A percentile compares a stretch with the other conserved stretches of the same genome.
Evolutionary conservation across 2,888 invertebrate species (phyloP).

Genomic region (Uropetala carovei): DNA sequence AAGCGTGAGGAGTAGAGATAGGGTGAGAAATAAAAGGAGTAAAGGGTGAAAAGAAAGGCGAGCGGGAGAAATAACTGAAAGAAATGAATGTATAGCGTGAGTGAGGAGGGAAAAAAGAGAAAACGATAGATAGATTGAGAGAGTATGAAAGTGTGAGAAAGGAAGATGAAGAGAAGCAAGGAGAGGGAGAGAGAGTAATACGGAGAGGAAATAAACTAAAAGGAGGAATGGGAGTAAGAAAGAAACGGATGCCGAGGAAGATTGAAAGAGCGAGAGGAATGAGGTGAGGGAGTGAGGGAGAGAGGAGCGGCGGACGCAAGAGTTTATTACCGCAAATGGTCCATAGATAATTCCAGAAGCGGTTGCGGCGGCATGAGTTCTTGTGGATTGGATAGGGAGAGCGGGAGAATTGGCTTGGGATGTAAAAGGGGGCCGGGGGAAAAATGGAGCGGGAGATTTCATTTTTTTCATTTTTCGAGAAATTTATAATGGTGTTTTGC

Average conservation of each 20-base stretch:
- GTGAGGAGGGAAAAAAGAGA: no score
- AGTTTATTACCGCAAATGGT: constrained; percentile 38
- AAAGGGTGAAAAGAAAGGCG: no score
- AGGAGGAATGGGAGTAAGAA: not conserved
- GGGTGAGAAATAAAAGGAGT: not conserved
- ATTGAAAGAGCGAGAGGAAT: not conserved
- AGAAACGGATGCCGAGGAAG: not conserved
- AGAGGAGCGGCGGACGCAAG: not conserved
- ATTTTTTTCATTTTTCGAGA: not conserved
- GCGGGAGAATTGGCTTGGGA: not conserved
- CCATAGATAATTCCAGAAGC: constrained; percentile 56
- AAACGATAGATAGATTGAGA: no score
- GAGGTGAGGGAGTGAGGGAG: not conserved
- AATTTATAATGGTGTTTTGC: constrained; percentile 9
- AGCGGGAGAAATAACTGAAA: no score
- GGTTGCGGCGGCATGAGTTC: constrained; percentile 56
- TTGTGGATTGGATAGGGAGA: constrained; percentile 42
- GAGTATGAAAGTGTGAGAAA: no score
- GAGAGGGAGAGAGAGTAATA: no score
- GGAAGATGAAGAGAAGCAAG: no score
- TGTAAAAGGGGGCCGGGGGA: not conserved
- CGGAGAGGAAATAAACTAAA: not conserved
- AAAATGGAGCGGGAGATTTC: not conserved
- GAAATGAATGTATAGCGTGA: no score
- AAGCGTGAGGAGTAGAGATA: not conserved